A percentile compares a stretch with the other conserved stretches of the same genome.
These are phyloP conservation scores for Linnaemya vulpina DNA, from an alignment of 2,888 invertebrate species.

Conservation along the genomic window DNA sequence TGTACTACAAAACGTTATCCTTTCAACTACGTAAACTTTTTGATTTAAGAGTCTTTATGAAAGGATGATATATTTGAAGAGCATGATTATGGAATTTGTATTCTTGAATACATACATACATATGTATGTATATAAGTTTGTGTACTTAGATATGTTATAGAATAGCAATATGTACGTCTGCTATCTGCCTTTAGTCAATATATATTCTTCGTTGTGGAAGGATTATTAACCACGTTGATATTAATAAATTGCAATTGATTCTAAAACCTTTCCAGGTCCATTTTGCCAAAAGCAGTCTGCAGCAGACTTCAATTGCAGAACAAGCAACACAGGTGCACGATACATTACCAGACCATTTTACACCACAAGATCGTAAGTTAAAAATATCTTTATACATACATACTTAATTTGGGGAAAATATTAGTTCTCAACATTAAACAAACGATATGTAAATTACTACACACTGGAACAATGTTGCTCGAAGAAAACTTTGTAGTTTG, in stretches of 20 bases:
- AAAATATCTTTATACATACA: not conserved
- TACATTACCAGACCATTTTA: conserved; percentile 74
- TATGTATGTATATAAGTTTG: no score
- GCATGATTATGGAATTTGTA: not conserved
- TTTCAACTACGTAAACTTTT: not conserved
- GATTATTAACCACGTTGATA: conserved; percentile 9
- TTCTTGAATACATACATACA: not conserved
- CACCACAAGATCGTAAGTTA: conserved; percentile 79
- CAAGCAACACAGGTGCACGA: conserved; percentile 83
- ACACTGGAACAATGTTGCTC: no score
- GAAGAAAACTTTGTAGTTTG: no score
- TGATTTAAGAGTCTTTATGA: conserved; percentile 25
- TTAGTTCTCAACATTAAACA: no score
- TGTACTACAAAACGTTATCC: conserved; percentile 63
- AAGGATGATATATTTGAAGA: conserved; percentile 32
- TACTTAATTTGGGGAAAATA: no score
- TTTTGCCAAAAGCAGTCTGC: conserved; percentile 84
- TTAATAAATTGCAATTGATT: not conserved
- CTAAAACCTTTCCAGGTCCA: conserved; percentile 84
- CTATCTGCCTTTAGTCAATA: conserved; percentile 44
- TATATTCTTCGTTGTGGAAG: conserved; percentile 25
- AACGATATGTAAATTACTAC: no score
- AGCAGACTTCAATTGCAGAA: conserved; percentile 80
- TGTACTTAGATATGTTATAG: no score
- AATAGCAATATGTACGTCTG: not conserved